Evolutionary conservation across 2,888 invertebrate genomes (phyloP), one percentile per base, ranked within the genome.

Genomic region (Didymodactylos carnosus): DNA sequence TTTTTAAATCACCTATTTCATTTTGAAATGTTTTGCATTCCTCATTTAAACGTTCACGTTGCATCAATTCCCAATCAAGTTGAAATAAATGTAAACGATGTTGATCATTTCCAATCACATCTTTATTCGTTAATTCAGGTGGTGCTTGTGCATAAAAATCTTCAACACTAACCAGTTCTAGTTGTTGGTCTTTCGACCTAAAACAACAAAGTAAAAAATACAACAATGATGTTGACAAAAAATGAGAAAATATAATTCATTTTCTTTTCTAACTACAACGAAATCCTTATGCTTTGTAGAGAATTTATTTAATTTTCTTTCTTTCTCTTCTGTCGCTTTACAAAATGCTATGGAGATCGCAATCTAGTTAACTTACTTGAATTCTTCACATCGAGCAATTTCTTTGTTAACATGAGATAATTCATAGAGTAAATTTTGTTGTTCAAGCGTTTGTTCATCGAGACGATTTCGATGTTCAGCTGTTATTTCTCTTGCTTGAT

Each of bases 381-480:
- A 94, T 80, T 94, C 91, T 76, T 92, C 87, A 80, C 94, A 94
- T 80, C 92, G 92, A 27, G 90, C 88, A n/a, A 92, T 92, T 86
- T 95, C 94, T 78, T 92, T 91, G 78, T 92, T 90, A 27, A 95
- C 86, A 85, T 95, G 93, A 81, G 91, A 90, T 13, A 91, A 89
- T 86, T 95, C 95, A 82, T 95, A 95, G 8, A 94, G 85, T 72
- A 95, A 86, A 84, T 95, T 95, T 84, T 95, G 94, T 73, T 94
- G 86, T 78, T 91, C 90, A 19, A 62, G 35, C n/a, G 62, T 62
- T 62, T 62, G 62, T 35, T 62, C 62, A 62, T 62, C 62, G n/a
- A 62, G 62, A 35, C 62, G 62, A 62, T 62, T 62, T 16, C 62
- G 62, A 62, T 62, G 62, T 35, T 62, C 62, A 19, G 35, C 35